A percentile compares a stretch with the other conserved stretches of the same genome.
These are phyloP conservation scores for Brachionus calyciflorus DNA, from an alignment of 1,140 invertebrate genomes.

Conservation along the genomic window DNA sequence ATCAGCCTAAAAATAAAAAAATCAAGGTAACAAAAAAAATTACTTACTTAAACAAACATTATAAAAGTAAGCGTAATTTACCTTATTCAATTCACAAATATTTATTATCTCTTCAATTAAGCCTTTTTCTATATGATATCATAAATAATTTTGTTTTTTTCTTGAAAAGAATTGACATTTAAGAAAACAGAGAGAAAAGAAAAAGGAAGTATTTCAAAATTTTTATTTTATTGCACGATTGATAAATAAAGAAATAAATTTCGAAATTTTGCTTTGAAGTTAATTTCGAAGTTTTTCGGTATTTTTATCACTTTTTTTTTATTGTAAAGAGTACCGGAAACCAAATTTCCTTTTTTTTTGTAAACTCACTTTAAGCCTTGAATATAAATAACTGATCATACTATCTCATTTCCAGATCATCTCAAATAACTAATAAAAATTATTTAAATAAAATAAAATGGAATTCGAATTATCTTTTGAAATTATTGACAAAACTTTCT, in stretches of 20 bases:
- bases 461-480: slow-evolving; percentile 13
- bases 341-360: neutral
- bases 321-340: neutral
- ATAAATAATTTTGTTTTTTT: slow-evolving; percentile 20
- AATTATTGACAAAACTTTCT: neutral
- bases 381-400: neutral
- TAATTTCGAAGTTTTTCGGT: slow-evolving; percentile 43
- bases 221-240: neutral
- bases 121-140: neutral
- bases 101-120: neutral
- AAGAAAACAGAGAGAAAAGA: too few relatives aligned
- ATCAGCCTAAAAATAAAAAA: too few relatives aligned
- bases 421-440: too few relatives aligned
- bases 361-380: neutral
- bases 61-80: neutral
- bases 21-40: too few relatives aligned
- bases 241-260: too few relatives aligned
- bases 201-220: slow-evolving; percentile 17
- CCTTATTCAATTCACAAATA: slow-evolving; percentile 9
- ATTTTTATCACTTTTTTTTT: neutral
- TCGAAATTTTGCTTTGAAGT: neutral
- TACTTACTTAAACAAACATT: too few relatives aligned
- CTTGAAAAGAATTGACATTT: slow-evolving; percentile 33
- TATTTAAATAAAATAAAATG: neutral
- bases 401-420: neutral